phyloP scores from a whole-genome alignment of 2,888 invertebrate species.

The Eristalinus sepulchralis region DNA sequence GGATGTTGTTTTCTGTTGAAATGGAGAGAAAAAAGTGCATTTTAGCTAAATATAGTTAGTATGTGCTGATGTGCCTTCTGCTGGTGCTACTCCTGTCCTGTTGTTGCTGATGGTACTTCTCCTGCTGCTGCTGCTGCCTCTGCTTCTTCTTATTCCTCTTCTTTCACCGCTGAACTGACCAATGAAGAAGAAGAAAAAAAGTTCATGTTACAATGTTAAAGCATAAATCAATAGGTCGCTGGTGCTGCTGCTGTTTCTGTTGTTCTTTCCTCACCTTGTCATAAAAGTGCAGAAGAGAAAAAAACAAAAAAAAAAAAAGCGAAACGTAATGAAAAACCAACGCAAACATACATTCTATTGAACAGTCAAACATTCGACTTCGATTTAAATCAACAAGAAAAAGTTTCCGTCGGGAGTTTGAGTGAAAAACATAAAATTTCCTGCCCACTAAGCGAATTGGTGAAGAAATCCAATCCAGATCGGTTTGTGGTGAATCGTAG shows the following conservation, averaged over 20 bases:
- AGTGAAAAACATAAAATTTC: constrained; percentile 59
- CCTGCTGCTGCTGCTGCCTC: background rate
- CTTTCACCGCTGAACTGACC: constrained; percentile 21
- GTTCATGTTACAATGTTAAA: constrained; percentile 67
- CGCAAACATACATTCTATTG: background rate
- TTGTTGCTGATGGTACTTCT: background rate
- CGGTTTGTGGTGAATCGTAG: constrained; percentile 40
- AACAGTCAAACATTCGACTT: constrained; percentile 21
- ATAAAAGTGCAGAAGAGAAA: constrained; percentile 49
- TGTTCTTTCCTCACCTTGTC: constrained; percentile 15
- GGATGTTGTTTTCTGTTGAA: constrained; percentile 11
- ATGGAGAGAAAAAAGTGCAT: constrained; percentile 57
- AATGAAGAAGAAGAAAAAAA: constrained; percentile 50
- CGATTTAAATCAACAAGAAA: background rate
- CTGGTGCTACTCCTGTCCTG: constrained; percentile 24
- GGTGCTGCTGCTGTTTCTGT: constrained; percentile 27
- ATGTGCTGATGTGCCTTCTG: constrained; percentile 48
- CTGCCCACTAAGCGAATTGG: constrained; percentile 37
- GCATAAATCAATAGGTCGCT: constrained; percentile 67
- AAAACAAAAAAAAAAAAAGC: constrained; percentile 1
- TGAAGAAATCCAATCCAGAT: constrained; percentile 50
- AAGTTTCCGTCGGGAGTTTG: background rate
- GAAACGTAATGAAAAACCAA: background rate
- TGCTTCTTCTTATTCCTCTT: constrained; percentile 24
- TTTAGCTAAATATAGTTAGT: constrained; percentile 69